Percentiles rank a stretch among this genome's conserved stretches.
Conservation (phyloP, 2,888 invertebrate species). For the Formica aserva region DNA sequence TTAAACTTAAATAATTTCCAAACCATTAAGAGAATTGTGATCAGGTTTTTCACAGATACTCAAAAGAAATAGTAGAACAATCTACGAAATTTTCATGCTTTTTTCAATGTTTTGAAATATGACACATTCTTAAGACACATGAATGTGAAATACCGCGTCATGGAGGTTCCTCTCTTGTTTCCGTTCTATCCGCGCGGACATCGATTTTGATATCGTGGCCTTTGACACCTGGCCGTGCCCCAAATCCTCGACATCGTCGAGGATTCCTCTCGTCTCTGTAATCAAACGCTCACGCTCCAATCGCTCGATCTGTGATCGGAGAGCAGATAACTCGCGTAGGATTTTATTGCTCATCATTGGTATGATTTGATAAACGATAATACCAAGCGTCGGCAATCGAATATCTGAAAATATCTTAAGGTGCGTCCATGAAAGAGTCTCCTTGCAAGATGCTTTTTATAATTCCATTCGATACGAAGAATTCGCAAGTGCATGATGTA, state of each 20-base stretch:
- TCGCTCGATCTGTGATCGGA: not conserved
- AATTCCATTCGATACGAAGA: not conserved
- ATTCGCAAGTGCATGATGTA: not conserved
- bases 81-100: too few species aligned
- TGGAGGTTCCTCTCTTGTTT: not conserved
- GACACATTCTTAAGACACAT: not conserved
- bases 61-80: too few species aligned
- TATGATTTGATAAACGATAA: constrained; percentile 22
- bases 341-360: constrained; percentile 28
- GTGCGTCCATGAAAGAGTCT: not conserved
- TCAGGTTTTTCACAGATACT: too few species aligned
- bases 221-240: constrained; percentile 37
- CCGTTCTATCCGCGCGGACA: not conserved
- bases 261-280: not conserved
- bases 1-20: too few species aligned
- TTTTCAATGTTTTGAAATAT: too few species aligned
- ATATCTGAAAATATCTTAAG: not conserved
- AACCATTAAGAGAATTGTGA: too few species aligned
- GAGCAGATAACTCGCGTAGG: constrained; percentile 5
- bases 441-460: not conserved
- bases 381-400: not conserved
- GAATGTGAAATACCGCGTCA: constrained; percentile 3
- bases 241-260: constrained; percentile 15
- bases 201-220: constrained; percentile 37
- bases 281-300: constrained; percentile 14